Evolutionary conservation across 2,888 invertebrate species (phyloP).

Genomic region (Hemithea aestivaria): DNA sequence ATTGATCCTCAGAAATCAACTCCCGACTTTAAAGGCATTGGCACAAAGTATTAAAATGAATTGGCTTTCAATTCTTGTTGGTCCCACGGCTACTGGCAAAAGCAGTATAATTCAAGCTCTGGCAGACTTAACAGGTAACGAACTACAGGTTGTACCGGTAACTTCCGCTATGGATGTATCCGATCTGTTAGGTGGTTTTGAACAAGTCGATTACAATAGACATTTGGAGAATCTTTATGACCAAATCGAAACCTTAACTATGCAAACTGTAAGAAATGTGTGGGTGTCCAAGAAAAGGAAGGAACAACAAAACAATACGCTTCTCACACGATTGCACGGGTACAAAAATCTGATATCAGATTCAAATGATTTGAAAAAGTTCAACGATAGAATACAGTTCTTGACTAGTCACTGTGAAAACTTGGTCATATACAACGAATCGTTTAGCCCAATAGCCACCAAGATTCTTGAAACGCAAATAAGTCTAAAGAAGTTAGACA

Average conservation of each 20-base stretch:
- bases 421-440: conserved; percentile 34
- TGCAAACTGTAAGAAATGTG: conserved; percentile 67
- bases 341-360: conserved; percentile 44
- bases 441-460: conserved; percentile 22
- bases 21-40: conserved; percentile 85
- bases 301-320: conserved; percentile 44
- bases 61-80: conserved; percentile 95
- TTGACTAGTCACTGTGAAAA: conserved; percentile 48
- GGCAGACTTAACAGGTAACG: conserved; percentile 86
- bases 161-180: conserved; percentile 97
- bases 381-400: conserved; percentile 51
- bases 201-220: conserved; percentile 90
- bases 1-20: conserved; percentile 77
- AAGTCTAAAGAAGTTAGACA: conserved; percentile 56
- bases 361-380: conserved; percentile 40
- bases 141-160: conserved; percentile 87
- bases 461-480: conserved; percentile 44
- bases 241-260: conserved; percentile 75
- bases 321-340: conserved; percentile 50
- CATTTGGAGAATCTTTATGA: conserved; percentile 85
- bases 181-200: conserved; percentile 97
- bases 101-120: conserved; percentile 87
- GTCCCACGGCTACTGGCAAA: conserved; percentile 88
- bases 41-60: conserved; percentile 93
- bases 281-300: conserved; percentile 48